These are phyloP conservation scores for Sceloporus tristichus DNA, from an alignment of 2,113 vertebrate genomes.

Conservation along the genomic window DNA sequence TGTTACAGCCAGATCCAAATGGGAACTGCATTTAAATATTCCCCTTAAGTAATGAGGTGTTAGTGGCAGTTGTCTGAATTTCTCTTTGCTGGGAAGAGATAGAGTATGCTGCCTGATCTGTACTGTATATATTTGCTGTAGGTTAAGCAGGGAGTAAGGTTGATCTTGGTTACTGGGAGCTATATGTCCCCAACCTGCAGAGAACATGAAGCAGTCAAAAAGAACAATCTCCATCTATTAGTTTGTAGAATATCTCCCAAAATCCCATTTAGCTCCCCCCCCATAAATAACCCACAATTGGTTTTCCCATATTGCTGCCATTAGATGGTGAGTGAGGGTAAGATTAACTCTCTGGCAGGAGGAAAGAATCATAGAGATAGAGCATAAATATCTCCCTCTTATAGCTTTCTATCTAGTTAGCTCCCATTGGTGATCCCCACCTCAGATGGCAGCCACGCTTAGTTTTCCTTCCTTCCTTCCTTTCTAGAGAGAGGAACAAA, in stretches of 20 bases:
- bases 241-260: background rate
- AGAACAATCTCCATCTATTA: background rate
- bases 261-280: background rate
- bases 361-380: background rate
- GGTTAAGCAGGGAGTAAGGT: background rate
- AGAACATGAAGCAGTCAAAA: background rate
- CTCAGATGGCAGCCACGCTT: background rate
- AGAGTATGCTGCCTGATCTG: background rate
- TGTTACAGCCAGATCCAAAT: too few relatives aligned
- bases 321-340: background rate
- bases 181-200: background rate
- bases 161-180: background rate
- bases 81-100: background rate
- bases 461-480: background rate
- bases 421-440: background rate
- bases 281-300: background rate
- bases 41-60: background rate
- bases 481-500: background rate
- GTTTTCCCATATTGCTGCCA: background rate
- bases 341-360: background rate
- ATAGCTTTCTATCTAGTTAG: background rate
- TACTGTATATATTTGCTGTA: background rate
- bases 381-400: background rate
- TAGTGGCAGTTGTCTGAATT: background rate
- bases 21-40: too few relatives aligned